Base-by-base conservation (phyloP, 2,797 vertebrate species). In the Protonibea diacanthus region DNA sequence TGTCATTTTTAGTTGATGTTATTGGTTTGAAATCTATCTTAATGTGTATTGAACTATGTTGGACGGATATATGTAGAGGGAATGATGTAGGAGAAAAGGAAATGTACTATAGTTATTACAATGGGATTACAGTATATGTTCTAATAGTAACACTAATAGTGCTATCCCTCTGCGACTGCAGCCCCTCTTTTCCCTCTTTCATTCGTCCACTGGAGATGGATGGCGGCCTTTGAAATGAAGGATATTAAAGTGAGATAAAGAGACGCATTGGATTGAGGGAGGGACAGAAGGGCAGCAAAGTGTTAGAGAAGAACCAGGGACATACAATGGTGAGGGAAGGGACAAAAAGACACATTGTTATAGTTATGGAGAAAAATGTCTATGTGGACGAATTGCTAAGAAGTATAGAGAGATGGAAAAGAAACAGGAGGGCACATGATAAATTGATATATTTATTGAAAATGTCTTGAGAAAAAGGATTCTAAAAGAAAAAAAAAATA, bases 201-300 rank as follows among this genome's bases (percentile, higher is more conserved):
- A 18, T 9, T 58, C 23, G 1, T 47, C 14, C 21, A 20, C 33
- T 8, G 6, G 23, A 80, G 48, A 70, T 61, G 33, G 38, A 77
- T 70, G 59, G 55, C 14, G 23, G 17, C 29, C 11, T 63, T 45
- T 44, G 47, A 23, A 53, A 68, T 67, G 52, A 71, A 42, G 33
- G 58, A 62, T 72, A 77, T 77, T 77, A 81, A 72, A 71, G 71
- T 49, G 29, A 63, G 48, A 80, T 71, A 61, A 76, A 65, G 80
- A 76, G 68, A 72, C 58, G 48, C 59, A 38, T 15, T 48, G 49
- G 25, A 45, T 20, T 12, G 62, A 78, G 13, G 62, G 40, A 53
- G 44, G 60, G 49, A 67, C 64, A 73, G 29, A 56, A 25, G 45
- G 49, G 38, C 51, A 18, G 51, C 1, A 18, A 52, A 45, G 29